Base-by-base conservation (phyloP, 2,113 vertebrate species). In the Cyanoderma ruficeps region DNA sequence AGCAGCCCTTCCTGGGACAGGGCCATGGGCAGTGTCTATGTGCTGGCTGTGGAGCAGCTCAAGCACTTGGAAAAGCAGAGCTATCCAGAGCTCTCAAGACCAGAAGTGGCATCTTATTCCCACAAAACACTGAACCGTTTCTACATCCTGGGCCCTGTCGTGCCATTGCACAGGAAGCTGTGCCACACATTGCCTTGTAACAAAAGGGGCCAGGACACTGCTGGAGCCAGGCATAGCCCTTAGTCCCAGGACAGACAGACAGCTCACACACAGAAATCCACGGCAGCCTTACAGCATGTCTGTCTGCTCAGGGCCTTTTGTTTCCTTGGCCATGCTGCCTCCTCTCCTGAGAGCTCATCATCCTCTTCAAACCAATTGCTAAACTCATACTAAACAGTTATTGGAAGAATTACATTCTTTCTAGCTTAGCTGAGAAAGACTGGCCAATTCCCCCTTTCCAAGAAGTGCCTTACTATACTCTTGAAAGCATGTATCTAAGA, bases 111-210 rank as follows among this genome's bases (percentile, higher is more conserved):
- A 71, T 6, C 52, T 60, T 69, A 64, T 39, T 87, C 24, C 41
- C 47, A 72, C 18, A 21, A 46, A 76, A 64, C 3, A 1, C 0
- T 4, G 55, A 57, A 47, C 31, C 5, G 44, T 53, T 69, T 78
- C 87, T 33, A 41, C 19, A 30, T 23, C 47, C n/a, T 25, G 56
- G 74, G 27, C 1, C 0, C 69, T 16, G 67, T 35, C 0, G 5
- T 37, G 81, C 41, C n/a, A 37, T 8, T 23, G 57, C 53, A 37
- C 3, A 3, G 37, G 10, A 17, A 41, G 39, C 53, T 76, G 61
- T 8, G 6, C 25, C 4, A 0, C 42, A 39, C 21, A 4, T 0
- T 1, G 47, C 24, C 47, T 27, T 77, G 44, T 41, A 63, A 55
- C 37, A 60, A 55, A 63, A 10, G 3, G 8, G 44, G 30, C 49